Percentiles rank a stretch among this genome's conserved stretches.
These are phyloP conservation scores for Cremastinae sp. DNA, from an alignment of 2,888 invertebrate genomes.

Conservation along the genomic window DNA sequence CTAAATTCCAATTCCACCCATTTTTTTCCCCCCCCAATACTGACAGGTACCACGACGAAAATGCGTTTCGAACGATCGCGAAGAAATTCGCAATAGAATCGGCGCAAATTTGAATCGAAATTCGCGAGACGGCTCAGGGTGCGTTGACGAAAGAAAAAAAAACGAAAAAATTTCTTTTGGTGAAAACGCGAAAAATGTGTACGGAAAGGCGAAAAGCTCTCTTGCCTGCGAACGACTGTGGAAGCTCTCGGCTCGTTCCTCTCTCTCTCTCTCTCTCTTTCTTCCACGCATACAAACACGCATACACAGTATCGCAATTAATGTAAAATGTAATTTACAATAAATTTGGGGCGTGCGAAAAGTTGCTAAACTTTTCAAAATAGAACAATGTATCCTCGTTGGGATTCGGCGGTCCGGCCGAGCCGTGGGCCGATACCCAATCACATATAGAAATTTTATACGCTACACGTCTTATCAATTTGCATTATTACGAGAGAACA, in stretches of 20 bases:
- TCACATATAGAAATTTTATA: constrained; percentile 35
- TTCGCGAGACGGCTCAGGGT: no score
- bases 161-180: not conserved
- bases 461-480: constrained; percentile 23
- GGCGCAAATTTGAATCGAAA: no score
- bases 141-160: no score
- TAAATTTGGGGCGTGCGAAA: constrained; percentile 52
- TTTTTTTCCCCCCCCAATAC: not conserved
- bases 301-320: constrained; percentile 5
- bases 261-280: not conserved
- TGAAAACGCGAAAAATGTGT: not conserved
- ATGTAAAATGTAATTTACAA: constrained; percentile 47
- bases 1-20: not conserved
- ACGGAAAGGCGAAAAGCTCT: not conserved
- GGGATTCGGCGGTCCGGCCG: constrained; percentile 7
- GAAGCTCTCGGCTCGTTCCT: no score
- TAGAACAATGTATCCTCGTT: constrained; percentile 1
- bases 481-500: constrained; percentile 43
- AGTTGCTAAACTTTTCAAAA: constrained; percentile 33
- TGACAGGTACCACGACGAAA: no score
- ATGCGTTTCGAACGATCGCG: no score
- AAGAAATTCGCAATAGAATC: no score
- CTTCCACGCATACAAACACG: constrained; percentile 20
- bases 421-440: constrained; percentile 44
- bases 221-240: no score